These are phyloP conservation scores for Hipposideros larvatus DNA, from an alignment of 2,797 vertebrate species.

Conservation along the genomic window DNA sequence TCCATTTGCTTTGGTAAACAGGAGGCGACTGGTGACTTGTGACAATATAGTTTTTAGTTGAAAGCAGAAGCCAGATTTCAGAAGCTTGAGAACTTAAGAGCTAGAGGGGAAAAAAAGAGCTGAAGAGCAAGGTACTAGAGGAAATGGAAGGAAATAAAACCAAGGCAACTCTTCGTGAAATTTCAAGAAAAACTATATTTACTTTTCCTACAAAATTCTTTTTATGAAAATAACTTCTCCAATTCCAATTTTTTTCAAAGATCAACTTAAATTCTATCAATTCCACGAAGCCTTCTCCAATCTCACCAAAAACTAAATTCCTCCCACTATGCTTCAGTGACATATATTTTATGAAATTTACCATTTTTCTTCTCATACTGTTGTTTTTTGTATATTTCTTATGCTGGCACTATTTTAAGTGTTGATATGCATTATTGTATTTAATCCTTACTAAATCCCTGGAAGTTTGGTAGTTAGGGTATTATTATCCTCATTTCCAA, in stretches of 20 bases:
- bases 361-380: not conserved
- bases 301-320: slow-evolving; percentile 3
- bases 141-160: not conserved
- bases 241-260: not conserved
- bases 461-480: not conserved
- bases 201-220: not conserved
- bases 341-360: not conserved
- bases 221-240: not conserved
- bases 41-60: not conserved
- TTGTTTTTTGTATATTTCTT: not conserved
- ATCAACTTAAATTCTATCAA: not conserved
- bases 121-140: not conserved
- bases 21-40: not conserved
- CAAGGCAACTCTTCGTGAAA: not conserved
- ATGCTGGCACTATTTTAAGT: not conserved
- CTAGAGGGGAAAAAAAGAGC: not conserved
- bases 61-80: not conserved
- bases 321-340: not conserved
- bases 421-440: not conserved
- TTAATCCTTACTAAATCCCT: not conserved
- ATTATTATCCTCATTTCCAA: not conserved
- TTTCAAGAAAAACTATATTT: not conserved
- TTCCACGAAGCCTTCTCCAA: not conserved
- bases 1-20: not conserved
- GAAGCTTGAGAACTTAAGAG: not conserved